Evolutionary conservation across 2,113 vertebrate species (phyloP).

Genomic region (Clarias magur): DNA sequence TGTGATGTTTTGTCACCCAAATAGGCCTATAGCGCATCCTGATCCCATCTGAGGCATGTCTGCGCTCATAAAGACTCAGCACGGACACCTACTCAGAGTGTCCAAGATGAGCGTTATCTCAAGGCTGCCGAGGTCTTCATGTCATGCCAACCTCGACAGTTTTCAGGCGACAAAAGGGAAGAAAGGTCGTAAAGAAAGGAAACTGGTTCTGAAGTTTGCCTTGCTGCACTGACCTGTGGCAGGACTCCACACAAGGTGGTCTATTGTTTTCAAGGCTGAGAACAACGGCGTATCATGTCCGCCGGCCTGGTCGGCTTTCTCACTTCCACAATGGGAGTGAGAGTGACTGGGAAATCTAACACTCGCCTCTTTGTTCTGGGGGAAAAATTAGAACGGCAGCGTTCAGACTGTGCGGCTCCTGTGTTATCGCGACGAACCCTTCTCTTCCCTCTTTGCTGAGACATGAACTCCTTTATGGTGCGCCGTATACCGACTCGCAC

Average conservation of each 20-base stretch:
- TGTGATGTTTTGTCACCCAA: constrained; percentile 24
- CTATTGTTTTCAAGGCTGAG: constrained; percentile 59
- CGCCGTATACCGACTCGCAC: constrained; percentile 47
- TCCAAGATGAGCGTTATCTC: constrained; percentile 77
- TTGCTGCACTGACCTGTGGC: constrained; percentile 60
- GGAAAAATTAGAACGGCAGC: constrained; percentile 73
- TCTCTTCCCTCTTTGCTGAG: constrained; percentile 58
- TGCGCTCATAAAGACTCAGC: constrained; percentile 70
- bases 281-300: constrained; percentile 63
- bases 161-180: constrained; percentile 39
- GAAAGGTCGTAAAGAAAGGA: constrained; percentile 40
- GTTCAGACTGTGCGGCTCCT: constrained; percentile 80
- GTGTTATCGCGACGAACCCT: constrained; percentile 78
- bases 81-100: constrained; percentile 74
- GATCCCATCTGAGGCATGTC: constrained; percentile 70
- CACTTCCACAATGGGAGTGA: constrained; percentile 71
- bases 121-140: constrained; percentile 76
- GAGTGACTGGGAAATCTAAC: constrained; percentile 76
- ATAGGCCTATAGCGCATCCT: constrained; percentile 64
- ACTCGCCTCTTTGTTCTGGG: constrained; percentile 78
- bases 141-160: constrained; percentile 67
- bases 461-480: constrained; percentile 57
- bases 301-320: constrained; percentile 57
- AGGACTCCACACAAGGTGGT: constrained; percentile 67
- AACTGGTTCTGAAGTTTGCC: constrained; percentile 58